These are phyloP conservation scores for Malacosoma neustria DNA, from an alignment of 2,888 invertebrate species.

Conservation along the genomic window DNA sequence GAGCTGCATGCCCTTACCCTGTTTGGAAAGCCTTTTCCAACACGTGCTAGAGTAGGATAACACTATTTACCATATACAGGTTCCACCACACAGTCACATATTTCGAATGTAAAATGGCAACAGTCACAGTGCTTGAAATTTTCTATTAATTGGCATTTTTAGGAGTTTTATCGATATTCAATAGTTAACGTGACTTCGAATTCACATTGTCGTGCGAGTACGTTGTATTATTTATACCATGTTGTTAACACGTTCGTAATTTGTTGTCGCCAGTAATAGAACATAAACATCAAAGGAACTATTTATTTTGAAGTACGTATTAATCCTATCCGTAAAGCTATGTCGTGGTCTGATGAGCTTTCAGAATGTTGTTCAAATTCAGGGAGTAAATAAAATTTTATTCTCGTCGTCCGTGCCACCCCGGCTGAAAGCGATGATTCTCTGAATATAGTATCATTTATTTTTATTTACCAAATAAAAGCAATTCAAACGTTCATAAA, in stretches of 20 bases:
- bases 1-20: constrained; percentile 24
- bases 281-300: constrained; percentile 14
- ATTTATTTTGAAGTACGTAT: constrained; percentile 20
- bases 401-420: constrained; percentile 16
- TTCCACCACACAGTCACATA: constrained; percentile 31
- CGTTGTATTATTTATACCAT: constrained; percentile 24
- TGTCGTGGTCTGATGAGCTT: constrained; percentile 1
- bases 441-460: constrained; percentile 43
- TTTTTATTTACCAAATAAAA: constrained; percentile 60
- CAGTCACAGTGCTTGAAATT: constrained; percentile 51
- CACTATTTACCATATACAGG: constrained; percentile 22
- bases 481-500: constrained; percentile 50
- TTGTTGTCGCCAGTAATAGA: background rate
- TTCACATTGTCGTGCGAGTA: constrained; percentile 35
- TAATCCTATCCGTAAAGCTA: constrained; percentile 17
- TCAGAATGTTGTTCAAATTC: background rate
- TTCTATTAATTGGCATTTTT: constrained; percentile 61
- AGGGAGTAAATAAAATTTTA: constrained; percentile 16
- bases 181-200: constrained; percentile 37
- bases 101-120: constrained; percentile 44
- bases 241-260: constrained; percentile 25
- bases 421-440: constrained; percentile 23
- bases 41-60: constrained; percentile 33
- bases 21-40: constrained; percentile 18
- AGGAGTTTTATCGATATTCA: constrained; percentile 45